phyloP scores from a whole-genome alignment of 2,113 vertebrate species.

The Nycticebus coucang region DNA sequence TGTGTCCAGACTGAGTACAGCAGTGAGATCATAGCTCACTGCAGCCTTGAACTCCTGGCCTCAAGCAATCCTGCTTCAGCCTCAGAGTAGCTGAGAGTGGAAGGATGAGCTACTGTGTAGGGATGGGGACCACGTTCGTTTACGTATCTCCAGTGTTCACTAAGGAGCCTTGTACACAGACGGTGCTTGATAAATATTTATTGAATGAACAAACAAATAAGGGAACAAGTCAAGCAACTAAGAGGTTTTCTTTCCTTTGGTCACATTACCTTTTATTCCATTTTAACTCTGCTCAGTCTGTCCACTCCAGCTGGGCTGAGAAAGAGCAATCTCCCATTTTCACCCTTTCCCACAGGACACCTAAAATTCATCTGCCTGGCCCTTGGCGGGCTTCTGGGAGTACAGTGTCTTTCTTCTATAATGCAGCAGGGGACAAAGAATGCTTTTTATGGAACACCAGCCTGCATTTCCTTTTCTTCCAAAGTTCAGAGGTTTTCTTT shows the following conservation, averaged over 20 bases:
- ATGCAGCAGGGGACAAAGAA: background rate
- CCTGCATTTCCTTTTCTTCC: background rate
- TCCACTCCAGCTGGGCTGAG: background rate
- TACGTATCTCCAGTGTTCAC: background rate
- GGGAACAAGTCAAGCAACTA: background rate
- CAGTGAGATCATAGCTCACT: too few relatives aligned
- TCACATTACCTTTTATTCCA: background rate
- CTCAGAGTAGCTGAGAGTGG: too few relatives aligned
- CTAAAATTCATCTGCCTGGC: background rate
- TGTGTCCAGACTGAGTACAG: too few relatives aligned
- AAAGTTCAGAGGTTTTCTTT: background rate
- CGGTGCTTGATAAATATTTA: background rate
- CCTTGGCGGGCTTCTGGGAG: background rate
- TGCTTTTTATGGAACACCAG: background rate
- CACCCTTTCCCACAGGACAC: background rate
- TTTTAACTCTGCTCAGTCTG: background rate
- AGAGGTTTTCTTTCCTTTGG: background rate
- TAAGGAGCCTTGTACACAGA: background rate
- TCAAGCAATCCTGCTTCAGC: too few relatives aligned
- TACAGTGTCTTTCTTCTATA: background rate
- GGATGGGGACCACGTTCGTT: background rate
- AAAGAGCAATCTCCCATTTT: background rate
- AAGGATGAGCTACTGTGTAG: too few relatives aligned
- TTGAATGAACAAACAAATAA: background rate
- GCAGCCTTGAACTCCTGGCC: too few relatives aligned